A percentile compares a stretch with the other conserved stretches of the same genome.
Evolutionary conservation across 2,888 invertebrate species (phyloP).

Genomic region (Oscheius sp.): DNA sequence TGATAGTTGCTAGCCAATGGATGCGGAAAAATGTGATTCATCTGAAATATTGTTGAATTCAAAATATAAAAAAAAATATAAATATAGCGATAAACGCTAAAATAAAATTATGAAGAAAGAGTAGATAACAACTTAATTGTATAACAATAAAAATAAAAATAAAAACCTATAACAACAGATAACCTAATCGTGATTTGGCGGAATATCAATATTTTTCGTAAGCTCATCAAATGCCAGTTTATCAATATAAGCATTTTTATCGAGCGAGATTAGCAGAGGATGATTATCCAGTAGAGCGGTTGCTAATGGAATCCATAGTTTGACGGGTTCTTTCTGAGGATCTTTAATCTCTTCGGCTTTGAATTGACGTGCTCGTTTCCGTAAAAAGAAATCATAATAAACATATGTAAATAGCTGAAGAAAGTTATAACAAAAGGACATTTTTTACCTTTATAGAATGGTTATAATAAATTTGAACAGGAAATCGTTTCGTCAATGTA

Average conservation of each 20-base stretch:
- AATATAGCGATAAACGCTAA: neutral
- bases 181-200: constrained; percentile 49
- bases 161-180: constrained; percentile 1
- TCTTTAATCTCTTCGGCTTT: constrained; percentile 58
- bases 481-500: constrained; percentile 67
- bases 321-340: constrained; percentile 56
- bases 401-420: constrained; percentile 64
- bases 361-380: constrained; percentile 62
- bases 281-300: constrained; percentile 61
- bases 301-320: constrained; percentile 66
- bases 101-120: neutral
- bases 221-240: constrained; percentile 52
- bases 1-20: constrained; percentile 3
- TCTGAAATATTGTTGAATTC: neutral
- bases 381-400: constrained; percentile 66
- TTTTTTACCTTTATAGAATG: constrained; percentile 54
- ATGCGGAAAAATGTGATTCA: constrained; percentile 5
- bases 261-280: constrained; percentile 65
- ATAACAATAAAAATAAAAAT: neutral
- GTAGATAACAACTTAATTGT: neutral
- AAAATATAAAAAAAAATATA: neutral
- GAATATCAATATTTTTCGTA: constrained; percentile 56
- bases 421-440: neutral
- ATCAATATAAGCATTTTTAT: constrained; percentile 53
- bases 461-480: constrained; percentile 65